Percentiles rank a stretch among this genome's conserved stretches.
phyloP scores from a whole-genome alignment of 2,113 vertebrate genomes.

The Catharus bicknelli region DNA sequence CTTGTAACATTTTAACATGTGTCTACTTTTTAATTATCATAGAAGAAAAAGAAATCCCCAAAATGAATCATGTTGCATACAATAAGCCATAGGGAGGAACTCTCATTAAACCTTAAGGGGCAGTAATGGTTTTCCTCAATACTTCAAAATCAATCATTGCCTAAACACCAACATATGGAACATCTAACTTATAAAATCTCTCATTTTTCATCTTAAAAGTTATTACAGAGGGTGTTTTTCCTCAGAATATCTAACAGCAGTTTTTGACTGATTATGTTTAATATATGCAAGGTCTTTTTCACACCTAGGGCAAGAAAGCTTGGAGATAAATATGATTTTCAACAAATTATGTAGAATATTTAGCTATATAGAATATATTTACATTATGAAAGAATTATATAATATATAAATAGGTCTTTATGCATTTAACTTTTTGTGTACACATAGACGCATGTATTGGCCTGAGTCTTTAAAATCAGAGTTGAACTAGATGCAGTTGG shows the following conservation, averaged over 20 bases:
- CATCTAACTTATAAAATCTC: not conserved
- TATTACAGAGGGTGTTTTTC: not conserved
- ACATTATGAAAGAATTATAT: not conserved
- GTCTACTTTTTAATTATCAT: not conserved
- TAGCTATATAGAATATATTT: not conserved
- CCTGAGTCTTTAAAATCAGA: not conserved
- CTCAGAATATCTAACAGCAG: not conserved
- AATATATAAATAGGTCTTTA: not conserved
- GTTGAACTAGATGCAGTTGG: not conserved
- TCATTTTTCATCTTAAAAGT: not conserved
- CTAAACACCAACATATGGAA: not conserved
- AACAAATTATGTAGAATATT: not conserved
- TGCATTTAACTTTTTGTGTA: not conserved
- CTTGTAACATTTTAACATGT: not conserved
- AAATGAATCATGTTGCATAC: not conserved
- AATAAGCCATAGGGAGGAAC: not conserved
- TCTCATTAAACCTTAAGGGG: not conserved
- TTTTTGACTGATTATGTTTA: not conserved
- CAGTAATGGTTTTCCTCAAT: not conserved
- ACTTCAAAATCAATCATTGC: not conserved
- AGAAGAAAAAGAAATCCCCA: not conserved
- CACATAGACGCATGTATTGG: not conserved
- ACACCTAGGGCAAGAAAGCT: not conserved
- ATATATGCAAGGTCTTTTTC: not conserved
- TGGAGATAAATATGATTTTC: not conserved